These are phyloP conservation scores for Burhinus oedicnemus DNA, from an alignment of 2,113 vertebrate species.

Conservation along the genomic window DNA sequence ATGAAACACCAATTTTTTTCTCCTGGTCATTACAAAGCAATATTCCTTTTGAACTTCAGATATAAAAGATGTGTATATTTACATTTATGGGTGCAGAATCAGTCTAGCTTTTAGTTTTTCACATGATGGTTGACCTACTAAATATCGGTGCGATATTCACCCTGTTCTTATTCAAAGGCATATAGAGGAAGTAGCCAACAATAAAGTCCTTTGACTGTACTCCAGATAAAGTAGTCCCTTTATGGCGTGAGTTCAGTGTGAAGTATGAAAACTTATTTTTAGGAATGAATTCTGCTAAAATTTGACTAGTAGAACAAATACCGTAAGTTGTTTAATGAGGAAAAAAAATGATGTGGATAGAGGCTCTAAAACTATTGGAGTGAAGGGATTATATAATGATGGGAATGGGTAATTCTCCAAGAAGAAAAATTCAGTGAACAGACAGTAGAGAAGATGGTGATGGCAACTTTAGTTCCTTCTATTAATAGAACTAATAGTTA, in stretches of 20 bases:
- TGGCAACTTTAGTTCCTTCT: background rate
- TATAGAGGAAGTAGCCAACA: background rate
- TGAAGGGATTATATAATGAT: background rate
- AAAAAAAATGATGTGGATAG: background rate
- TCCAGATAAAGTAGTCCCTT: background rate
- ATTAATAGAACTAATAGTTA: slow-evolving; percentile 3
- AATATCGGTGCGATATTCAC: background rate
- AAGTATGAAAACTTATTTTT: background rate
- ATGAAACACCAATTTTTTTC: background rate
- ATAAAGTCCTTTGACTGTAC: background rate
- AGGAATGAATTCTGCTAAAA: background rate
- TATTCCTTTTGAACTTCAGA: background rate
- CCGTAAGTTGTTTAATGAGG: background rate
- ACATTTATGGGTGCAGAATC: background rate
- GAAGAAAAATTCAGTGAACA: slow-evolving; percentile 16
- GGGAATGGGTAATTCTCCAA: background rate
- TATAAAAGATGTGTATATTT: background rate
- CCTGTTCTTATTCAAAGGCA: background rate
- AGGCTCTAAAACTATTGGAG: background rate
- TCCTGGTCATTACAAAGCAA: background rate
- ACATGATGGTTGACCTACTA: background rate
- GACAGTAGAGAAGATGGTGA: background rate
- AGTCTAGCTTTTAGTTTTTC: background rate
- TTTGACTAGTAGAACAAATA: background rate
- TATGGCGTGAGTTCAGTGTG: background rate